Base-by-base conservation (phyloP, 2,113 vertebrate species). In the Hippocampus zosterae region DNA sequence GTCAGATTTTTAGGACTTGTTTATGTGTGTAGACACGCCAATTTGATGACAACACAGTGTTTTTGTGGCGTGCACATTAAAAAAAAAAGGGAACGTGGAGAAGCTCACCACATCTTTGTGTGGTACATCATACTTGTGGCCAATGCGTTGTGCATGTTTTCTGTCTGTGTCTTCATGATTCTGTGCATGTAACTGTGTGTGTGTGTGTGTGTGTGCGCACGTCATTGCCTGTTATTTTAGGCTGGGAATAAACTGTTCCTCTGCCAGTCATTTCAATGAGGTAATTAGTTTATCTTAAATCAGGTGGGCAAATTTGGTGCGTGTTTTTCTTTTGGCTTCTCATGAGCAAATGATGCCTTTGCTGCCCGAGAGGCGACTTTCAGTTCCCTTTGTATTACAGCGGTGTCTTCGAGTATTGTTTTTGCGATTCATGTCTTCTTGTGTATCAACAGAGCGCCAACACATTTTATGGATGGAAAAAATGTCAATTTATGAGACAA, bases 11-110 rank as follows among this genome's bases (percentile, higher is more conserved):
- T 60, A 67, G 67, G 71, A 69, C 71, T 73, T 44, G 27, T 16
- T 67, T 70, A 60, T 25, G 74, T 16, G 23, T 53, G 64, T 50
- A 37, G 64, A 25, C 61, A 68, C 72, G 19, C 77, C 72, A 74
- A 61, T 59, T 76, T 71, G 74, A 80, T 62, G 37, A 64, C 40
- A 40, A 73, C 78, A 9, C 19, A 50, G 52, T 63, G 71, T 46
- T 71, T 68, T 21, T 69, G 70, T 60, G 53, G 11, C 12, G 15
- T 66, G 27, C 25, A 40, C 64, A 23, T 59, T 33, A 67, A 72
- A 67, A 68, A 37, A 33, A 37, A 37, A 40, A 68, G 70, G 61
- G 66, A 73, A 53, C 37, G 65, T 65, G 56, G 50, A 44, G 21
- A 59, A 40, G 61, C 56, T 50, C 46, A n/a, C 69, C 56, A 55